Percentiles rank a stretch among this genome's conserved stretches.
These are phyloP conservation scores for Oncorhynchus keta DNA, from an alignment of 2,113 vertebrate genomes.

Conservation along the genomic window DNA sequence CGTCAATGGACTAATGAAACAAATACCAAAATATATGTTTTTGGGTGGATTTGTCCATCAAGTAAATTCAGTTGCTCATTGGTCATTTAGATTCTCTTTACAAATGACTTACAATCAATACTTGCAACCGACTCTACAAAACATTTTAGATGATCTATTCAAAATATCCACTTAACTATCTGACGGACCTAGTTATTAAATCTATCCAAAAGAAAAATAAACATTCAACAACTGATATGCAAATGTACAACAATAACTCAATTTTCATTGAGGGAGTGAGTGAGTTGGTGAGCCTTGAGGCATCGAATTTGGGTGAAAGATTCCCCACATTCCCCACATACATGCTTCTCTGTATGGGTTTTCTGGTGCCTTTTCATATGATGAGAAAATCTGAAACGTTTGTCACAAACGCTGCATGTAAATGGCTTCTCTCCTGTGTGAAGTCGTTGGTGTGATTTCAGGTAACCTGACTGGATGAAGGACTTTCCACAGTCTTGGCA, in stretches of 20 bases:
- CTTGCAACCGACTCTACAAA: too few species aligned
- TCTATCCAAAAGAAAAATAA: too few species aligned
- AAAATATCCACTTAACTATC: too few species aligned
- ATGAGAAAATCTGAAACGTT: conserved; percentile 3
- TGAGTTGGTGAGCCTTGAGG: background rate
- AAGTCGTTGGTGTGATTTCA: conserved; percentile 72
- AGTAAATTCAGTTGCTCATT: too few species aligned
- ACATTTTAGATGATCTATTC: too few species aligned
- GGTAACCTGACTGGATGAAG: conserved; percentile 71
- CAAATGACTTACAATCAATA: too few species aligned
- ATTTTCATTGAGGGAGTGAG: background rate
- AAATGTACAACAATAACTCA: background rate
- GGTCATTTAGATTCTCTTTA: too few species aligned
- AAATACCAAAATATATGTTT: too few species aligned
- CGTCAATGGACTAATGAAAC: too few species aligned
- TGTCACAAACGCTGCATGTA: background rate
- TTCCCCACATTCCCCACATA: background rate
- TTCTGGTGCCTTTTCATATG: background rate
- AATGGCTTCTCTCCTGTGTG: conserved; percentile 66
- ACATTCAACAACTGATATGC: too few species aligned
- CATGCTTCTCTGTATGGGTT: background rate
- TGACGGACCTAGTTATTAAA: too few species aligned
- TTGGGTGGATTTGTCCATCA: too few species aligned
- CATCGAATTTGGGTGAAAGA: background rate
- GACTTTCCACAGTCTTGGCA: conserved; percentile 66